Evolutionary conservation across 1,140 invertebrate species (phyloP).

Genomic region (Caenorhabditis inopinata): DNA sequence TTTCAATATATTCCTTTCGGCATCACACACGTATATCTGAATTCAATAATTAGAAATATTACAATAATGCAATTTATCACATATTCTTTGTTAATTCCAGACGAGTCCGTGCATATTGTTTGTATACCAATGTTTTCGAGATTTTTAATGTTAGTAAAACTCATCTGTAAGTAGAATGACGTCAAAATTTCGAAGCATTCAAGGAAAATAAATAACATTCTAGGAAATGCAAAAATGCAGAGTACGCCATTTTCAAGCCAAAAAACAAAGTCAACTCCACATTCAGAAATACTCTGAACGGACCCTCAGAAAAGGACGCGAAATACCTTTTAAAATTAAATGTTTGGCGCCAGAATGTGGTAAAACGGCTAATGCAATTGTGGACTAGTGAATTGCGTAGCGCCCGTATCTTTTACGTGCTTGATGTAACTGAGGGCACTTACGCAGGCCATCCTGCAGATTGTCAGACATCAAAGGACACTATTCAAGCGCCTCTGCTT

Average conservation of each 20-base stretch:
- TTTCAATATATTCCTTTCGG: neutral
- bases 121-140: constrained; percentile 2
- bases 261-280: neutral
- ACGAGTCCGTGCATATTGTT: neutral
- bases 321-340: neutral
- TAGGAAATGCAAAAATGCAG: no score
- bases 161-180: neutral
- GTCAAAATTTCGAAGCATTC: no score
- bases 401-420: neutral
- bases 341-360: neutral
- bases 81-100: neutral
- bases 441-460: neutral
- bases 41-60: no score
- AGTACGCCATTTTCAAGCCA: no score
- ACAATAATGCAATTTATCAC: neutral
- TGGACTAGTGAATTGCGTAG: neutral
- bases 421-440: neutral
- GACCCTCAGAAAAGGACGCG: neutral
- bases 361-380: neutral
- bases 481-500: constrained; percentile 6
- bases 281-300: neutral
- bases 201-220: no score
- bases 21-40: constrained; percentile 3
- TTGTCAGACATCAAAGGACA: neutral
- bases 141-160: constrained; percentile 18